A percentile compares a stretch with the other conserved stretches of the same genome.
phyloP scores from a whole-genome alignment of 2,113 vertebrate genomes.

The Ammodramus savannarum region DNA sequence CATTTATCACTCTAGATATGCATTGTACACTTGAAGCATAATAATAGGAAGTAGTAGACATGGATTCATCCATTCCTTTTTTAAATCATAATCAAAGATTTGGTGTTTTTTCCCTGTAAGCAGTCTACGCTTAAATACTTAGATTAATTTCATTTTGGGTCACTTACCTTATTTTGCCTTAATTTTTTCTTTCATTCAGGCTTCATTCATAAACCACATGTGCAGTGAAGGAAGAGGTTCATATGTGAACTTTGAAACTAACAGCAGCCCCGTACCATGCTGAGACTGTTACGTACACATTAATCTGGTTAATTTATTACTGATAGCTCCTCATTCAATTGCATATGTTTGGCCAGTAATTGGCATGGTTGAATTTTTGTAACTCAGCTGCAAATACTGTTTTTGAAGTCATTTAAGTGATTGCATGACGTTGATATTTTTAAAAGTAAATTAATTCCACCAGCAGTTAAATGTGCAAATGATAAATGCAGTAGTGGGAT shows the following conservation, averaged over 20 bases:
- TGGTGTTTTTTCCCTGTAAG: neutral
- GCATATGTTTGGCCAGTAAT: neutral
- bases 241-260: slow-evolving; percentile 67
- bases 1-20: neutral
- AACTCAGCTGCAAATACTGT: neutral
- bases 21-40: neutral
- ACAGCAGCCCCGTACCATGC: neutral
- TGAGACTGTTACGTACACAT: slow-evolving; percentile 37
- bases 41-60: neutral
- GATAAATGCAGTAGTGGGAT: neutral
- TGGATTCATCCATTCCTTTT: neutral
- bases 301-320: slow-evolving; percentile 76
- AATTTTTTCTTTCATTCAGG: neutral
- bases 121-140: neutral
- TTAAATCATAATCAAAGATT: neutral
- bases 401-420: neutral
- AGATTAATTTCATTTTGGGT: neutral
- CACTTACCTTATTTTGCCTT: slow-evolving; percentile 52
- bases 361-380: neutral
- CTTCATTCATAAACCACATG: neutral
- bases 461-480: neutral
- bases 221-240: neutral
- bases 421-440: neutral
- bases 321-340: slow-evolving; percentile 16
- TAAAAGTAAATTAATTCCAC: neutral